Evolutionary conservation across 2,888 invertebrate species (phyloP).

Genomic region (Andrena marginata): DNA sequence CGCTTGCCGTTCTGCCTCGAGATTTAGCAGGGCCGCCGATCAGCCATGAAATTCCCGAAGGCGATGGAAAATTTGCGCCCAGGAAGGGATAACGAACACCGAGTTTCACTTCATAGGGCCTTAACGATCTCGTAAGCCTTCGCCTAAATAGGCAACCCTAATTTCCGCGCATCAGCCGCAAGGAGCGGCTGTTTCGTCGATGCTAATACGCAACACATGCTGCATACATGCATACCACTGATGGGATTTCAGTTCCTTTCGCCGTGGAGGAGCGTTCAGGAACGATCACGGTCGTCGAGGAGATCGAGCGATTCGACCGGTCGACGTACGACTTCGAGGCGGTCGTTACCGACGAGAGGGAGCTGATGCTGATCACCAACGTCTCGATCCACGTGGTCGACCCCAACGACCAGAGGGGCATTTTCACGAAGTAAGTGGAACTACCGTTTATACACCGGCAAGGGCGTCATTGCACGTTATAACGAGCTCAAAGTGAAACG

Average conservation of each 20-base stretch:
- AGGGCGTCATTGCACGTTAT: slow-evolving; percentile 48
- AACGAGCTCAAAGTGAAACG: slow-evolving; percentile 67
- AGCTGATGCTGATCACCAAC: slow-evolving; percentile 91
- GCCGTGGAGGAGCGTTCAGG: slow-evolving; percentile 95
- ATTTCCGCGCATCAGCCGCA: slow-evolving; percentile 10
- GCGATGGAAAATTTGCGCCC: slow-evolving; percentile 4
- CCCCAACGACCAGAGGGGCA: slow-evolving; percentile 90
- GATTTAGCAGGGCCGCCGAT: not conserved
- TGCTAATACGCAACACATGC: slow-evolving; percentile 60
- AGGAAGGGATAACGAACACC: not conserved
- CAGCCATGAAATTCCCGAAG: not conserved
- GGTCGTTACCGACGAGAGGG: slow-evolving; percentile 89
- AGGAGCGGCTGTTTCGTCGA: slow-evolving; percentile 27
- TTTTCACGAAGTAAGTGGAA: slow-evolving; percentile 88
- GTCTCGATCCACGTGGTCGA: slow-evolving; percentile 94
- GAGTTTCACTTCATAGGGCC: slow-evolving; percentile 4
- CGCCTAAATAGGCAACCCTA: slow-evolving; percentile 11
- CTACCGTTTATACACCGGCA: not conserved
- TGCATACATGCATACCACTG: slow-evolving; percentile 54
- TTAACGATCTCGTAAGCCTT: slow-evolving; percentile 40
- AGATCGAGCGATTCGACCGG: slow-evolving; percentile 89
- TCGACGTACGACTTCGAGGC: slow-evolving; percentile 93
- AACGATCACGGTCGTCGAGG: slow-evolving; percentile 93
- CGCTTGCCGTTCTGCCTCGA: not conserved
- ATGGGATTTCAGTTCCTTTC: slow-evolving; percentile 90